Percentiles rank a stretch among this genome's conserved stretches.
These are phyloP conservation scores for Papilio helenus DNA, from an alignment of 1,140 invertebrate species.

Conservation along the genomic window DNA sequence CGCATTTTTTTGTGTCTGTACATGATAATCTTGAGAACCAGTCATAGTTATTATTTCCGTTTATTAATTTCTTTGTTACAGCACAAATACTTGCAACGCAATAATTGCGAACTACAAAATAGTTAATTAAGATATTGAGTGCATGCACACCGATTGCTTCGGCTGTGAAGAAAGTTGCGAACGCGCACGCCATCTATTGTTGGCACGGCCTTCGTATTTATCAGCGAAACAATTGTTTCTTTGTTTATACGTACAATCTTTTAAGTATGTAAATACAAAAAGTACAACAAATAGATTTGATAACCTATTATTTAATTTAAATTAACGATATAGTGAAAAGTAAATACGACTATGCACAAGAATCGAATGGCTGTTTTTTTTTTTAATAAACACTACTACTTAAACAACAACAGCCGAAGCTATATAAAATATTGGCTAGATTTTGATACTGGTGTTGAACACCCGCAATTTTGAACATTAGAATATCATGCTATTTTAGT, in stretches of 20 bases:
- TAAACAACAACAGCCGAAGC: not conserved
- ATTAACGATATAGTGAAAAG: conserved; percentile 6
- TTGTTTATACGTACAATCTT: conserved; percentile 14
- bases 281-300: conserved; percentile 20
- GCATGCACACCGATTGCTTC: not conserved
- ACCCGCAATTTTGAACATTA: no score
- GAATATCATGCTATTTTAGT: no score
- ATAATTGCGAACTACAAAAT: conserved; percentile 24
- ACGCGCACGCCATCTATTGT: conserved; percentile 37
- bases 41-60: not conserved
- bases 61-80: conserved; percentile 7
- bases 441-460: no score
- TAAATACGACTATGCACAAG: not conserved
- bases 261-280: conserved; percentile 29
- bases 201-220: conserved; percentile 30
- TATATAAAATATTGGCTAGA: no score
- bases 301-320: conserved; percentile 1
- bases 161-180: conserved; percentile 33
- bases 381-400: no score
- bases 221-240: conserved; percentile 32
- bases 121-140: conserved; percentile 20
- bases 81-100: conserved; percentile 15
- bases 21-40: not conserved
- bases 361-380: not conserved
- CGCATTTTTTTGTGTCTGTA: not conserved